These are phyloP conservation scores for Epinephelus malabaricus DNA, from an alignment of 2,797 vertebrate species.

Conservation along the genomic window DNA sequence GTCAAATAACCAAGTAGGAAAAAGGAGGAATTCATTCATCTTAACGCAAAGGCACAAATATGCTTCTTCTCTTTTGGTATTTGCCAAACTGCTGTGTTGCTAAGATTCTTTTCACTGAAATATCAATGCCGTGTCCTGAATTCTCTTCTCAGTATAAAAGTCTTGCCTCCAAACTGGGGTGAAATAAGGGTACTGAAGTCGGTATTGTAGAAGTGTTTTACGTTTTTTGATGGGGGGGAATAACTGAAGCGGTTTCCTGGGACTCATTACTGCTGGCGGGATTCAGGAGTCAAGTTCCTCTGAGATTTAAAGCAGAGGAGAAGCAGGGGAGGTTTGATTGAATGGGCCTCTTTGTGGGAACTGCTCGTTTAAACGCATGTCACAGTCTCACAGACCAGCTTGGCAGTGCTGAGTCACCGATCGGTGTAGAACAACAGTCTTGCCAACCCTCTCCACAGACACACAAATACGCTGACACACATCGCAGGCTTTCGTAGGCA, in stretches of 20 bases:
- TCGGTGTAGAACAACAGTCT: conserved; percentile 54
- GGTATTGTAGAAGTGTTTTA: conserved; percentile 67
- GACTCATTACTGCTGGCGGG: conserved; percentile 69
- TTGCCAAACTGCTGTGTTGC: conserved; percentile 58
- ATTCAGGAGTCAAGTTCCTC: conserved; percentile 78
- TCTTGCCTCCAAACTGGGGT: conserved; percentile 40
- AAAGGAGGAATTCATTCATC: conserved; percentile 2
- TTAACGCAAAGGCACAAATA: background rate
- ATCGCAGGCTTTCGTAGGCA: conserved; percentile 10
- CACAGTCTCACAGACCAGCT: conserved; percentile 74
- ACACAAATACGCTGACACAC: conserved; percentile 47
- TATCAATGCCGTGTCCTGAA: conserved; percentile 29
- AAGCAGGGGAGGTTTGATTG: conserved; percentile 67
- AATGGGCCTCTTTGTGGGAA: conserved; percentile 83
- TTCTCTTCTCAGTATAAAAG: conserved; percentile 38
- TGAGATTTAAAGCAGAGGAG: conserved; percentile 77
- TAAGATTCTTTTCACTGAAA: conserved; percentile 53
- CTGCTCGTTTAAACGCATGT: conserved; percentile 81
- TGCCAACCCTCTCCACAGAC: conserved; percentile 47
- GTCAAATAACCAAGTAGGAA: background rate
- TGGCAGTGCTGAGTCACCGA: conserved; percentile 81
- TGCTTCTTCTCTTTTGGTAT: conserved; percentile 29
- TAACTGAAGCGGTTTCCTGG: conserved; percentile 70
- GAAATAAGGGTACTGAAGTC: conserved; percentile 59
- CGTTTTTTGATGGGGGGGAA: conserved; percentile 40